Percentiles rank a stretch among this genome's conserved stretches.
Conservation (phyloP, 2,888 invertebrate species). For the Hydrotaea diabolus region DNA sequence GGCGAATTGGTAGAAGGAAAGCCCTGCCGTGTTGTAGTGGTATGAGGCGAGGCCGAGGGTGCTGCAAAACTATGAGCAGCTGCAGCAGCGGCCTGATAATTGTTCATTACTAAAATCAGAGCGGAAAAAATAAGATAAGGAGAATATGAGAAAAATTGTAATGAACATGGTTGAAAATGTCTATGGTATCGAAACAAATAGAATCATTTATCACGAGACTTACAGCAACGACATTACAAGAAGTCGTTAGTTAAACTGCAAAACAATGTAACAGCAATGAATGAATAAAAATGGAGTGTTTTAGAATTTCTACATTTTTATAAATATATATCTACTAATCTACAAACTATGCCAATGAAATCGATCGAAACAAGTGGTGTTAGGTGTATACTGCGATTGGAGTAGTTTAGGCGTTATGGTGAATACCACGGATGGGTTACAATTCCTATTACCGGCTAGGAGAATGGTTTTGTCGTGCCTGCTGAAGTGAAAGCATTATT, state of each 20-base stretch:
- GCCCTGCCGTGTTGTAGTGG: conserved; percentile 86
- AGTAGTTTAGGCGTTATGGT: too few species aligned
- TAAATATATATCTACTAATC: background rate
- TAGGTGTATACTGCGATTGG: too few species aligned
- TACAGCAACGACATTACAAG: background rate
- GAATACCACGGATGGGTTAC: too few species aligned
- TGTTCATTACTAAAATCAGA: conserved; percentile 91
- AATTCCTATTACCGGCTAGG: too few species aligned
- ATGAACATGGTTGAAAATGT: background rate
- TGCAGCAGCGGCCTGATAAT: conserved; percentile 93
- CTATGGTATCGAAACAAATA: background rate
- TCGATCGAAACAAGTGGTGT: too few species aligned
- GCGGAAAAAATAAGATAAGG: background rate
- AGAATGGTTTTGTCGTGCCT: too few species aligned
- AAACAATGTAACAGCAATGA: background rate
- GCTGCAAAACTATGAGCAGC: conserved; percentile 90
- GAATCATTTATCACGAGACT: conserved; percentile 5
- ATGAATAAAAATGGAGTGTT: too few species aligned
- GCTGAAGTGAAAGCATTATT: too few species aligned
- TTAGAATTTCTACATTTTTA: too few species aligned
- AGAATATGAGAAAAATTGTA: background rate
- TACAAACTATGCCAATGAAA: background rate
- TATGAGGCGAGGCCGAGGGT: conserved; percentile 92
- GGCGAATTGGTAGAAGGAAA: conserved; percentile 97
- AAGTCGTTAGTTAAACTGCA: background rate